Base-by-base conservation (phyloP, 1,140 invertebrate genomes). In the Matsumurasca onukii region DNA sequence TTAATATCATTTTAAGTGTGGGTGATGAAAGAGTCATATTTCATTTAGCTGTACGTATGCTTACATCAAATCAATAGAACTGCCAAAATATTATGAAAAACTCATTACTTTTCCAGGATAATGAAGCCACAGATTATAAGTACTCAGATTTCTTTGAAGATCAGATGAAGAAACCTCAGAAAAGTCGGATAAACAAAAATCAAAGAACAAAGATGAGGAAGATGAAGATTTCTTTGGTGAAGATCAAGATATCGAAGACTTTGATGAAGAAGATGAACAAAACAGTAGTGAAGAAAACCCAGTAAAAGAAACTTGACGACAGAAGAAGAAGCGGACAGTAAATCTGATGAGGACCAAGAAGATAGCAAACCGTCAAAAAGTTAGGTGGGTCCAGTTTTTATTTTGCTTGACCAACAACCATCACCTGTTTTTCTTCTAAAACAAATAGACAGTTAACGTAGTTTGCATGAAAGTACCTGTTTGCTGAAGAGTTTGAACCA, bases 141-240 rank as follows among this genome's bases (percentile, higher is more conserved):
- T 85, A 85, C 71, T 73, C 80, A 17, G 84, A 85, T 51, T 86
- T 85, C 62, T 85, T 85, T 69, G 84, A 84, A n/a, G 82, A 69
- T 77, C 83, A n/a, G n/a, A 29, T 27, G 55, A 59, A 27, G 55
- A 59, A 15, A 31, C 3, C 13, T 22, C 30, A 5, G n/a, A 29
- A 22, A 31, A 51, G 17, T 2, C 13, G 13, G 24, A 31, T 45
- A 22, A 27, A 63, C 59, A 70, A 52, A 25, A 34, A 20, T 22
- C 25, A 1, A 52, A 61, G 39, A 68, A 57, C 12, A 73, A 76
- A 59, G 69, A 59, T 45, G 67, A 71, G 24, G 71, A 66, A 24
- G 62, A 34, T 45, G 67, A 29, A 25, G 48, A 72, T 31, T 15
- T 45, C 39, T 34, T 48, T 5, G 29, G 67, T 45, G 73, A 79